A percentile compares a stretch with the other conserved stretches of the same genome.
Evolutionary conservation across 2,888 invertebrate species (phyloP).

Genomic region (Leptopilina myrica): DNA sequence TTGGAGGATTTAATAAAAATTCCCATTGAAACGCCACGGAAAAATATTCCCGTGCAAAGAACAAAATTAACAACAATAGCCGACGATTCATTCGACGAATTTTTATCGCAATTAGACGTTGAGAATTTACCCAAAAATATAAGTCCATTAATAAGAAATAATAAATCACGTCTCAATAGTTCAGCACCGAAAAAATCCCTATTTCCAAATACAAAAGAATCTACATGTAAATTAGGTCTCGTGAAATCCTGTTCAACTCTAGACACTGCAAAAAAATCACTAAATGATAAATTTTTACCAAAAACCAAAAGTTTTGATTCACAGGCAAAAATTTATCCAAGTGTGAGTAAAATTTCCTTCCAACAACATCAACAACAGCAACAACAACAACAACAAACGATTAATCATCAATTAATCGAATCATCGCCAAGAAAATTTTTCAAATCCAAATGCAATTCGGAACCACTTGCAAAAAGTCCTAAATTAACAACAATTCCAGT

Average conservation of each 20-base stretch:
- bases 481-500: neutral
- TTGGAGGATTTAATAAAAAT: neutral
- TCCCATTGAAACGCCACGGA: neutral
- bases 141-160: slow-evolving; percentile 7
- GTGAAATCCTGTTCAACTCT: neutral
- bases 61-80: slow-evolving; percentile 44
- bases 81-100: slow-evolving; percentile 56
- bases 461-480: slow-evolving; percentile 1
- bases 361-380: neutral
- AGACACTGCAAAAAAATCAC: neutral
- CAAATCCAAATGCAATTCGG: slow-evolving; percentile 14
- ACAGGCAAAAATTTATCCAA: neutral
- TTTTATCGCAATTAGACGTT: slow-evolving; percentile 46
- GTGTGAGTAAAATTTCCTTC: neutral
- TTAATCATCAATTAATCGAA: neutral
- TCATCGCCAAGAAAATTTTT: slow-evolving; percentile 15
- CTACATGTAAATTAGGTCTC: neutral
- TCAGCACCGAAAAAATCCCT: slow-evolving; percentile 42
- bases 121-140: slow-evolving; percentile 37
- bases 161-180: neutral
- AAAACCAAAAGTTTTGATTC: slow-evolving; percentile 32
- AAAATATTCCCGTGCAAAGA: neutral
- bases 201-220: neutral
- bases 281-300: neutral
- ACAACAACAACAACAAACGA: neutral